Evolutionary conservation across 2,888 invertebrate genomes (phyloP).

Genomic region (Orthosia cruda): DNA sequence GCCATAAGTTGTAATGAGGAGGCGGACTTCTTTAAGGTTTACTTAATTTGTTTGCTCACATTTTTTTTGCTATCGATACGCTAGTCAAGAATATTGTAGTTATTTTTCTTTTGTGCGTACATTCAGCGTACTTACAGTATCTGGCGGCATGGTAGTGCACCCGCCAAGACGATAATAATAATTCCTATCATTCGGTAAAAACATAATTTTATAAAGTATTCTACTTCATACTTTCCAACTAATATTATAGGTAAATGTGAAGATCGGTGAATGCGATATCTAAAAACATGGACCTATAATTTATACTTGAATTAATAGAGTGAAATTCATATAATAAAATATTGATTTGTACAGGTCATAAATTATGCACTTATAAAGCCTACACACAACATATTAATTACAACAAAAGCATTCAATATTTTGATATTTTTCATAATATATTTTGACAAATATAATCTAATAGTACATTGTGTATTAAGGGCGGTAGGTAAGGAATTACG

Average conservation of each 20-base stretch:
- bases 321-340: constrained; percentile 4
- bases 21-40: background rate
- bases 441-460: no score
- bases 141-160: no score
- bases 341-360: constrained; percentile 8
- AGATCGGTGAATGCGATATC: background rate
- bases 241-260: no score
- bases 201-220: no score
- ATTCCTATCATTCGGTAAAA: no score
- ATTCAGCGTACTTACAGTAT: no score
- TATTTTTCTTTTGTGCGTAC: background rate
- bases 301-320: background rate
- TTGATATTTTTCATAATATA: no score
- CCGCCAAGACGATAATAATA: no score
- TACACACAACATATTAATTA: constrained; percentile 41
- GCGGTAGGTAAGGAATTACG: no score
- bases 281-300: background rate
- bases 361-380: background rate
- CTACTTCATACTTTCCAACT: no score
- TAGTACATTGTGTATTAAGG: no score
- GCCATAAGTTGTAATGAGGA: constrained; percentile 5
- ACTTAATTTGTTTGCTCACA: background rate
- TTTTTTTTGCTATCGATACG: background rate
- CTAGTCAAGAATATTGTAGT: background rate
- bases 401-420: constrained; percentile 26